Conservation (phyloP, 2,797 vertebrate genomes). For the Enoplosus armatus region DNA sequence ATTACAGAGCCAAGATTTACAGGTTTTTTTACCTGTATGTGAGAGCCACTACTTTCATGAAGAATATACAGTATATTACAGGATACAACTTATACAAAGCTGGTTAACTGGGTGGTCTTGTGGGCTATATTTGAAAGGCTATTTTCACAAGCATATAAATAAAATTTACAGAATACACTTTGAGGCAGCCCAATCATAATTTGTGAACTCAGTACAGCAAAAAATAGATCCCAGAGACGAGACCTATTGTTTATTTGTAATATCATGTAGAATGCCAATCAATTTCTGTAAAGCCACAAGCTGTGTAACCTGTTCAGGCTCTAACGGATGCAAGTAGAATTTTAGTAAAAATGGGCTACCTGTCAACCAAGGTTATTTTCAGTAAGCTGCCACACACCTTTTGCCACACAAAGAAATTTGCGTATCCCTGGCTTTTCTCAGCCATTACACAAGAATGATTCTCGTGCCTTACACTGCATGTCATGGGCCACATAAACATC, state of each 20-base stretch:
- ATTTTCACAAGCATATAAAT: constrained; percentile 12
- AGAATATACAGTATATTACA: not conserved
- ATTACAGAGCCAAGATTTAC: not conserved
- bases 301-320: constrained; percentile 28
- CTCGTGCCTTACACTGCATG: not conserved
- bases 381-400: constrained; percentile 28
- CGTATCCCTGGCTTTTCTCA: not conserved
- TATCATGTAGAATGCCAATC: constrained; percentile 26
- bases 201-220: not conserved
- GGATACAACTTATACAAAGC: not conserved
- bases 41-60: not conserved
- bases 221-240: not conserved
- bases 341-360: constrained; percentile 37
- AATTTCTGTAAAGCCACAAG: constrained; percentile 33
- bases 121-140: not conserved
- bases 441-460: not conserved
- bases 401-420: not conserved
- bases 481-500: not conserved
- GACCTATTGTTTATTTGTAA: not conserved
- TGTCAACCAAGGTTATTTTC: constrained; percentile 23
- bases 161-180: not conserved
- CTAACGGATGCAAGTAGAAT: not conserved
- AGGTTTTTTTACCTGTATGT: not conserved
- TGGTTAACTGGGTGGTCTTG: not conserved
- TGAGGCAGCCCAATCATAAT: not conserved